Conservation (phyloP, 2,888 invertebrate species). For the Papilio elwesi region DNA sequence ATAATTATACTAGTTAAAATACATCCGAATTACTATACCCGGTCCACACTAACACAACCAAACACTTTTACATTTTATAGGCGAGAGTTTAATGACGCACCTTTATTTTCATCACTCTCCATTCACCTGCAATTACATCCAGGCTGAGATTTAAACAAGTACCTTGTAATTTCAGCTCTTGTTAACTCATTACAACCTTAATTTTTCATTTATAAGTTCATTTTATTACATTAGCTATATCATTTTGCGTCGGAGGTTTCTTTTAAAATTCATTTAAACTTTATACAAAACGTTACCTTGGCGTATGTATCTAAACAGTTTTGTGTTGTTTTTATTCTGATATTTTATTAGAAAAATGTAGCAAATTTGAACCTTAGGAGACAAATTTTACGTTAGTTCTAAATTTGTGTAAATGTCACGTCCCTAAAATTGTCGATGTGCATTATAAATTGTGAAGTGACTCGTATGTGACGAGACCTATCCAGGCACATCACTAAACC, state of each 20-base stretch:
- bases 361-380: too few species aligned
- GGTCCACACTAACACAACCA: slow-evolving; percentile 51
- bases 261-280: too few species aligned
- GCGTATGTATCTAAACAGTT: too few species aligned
- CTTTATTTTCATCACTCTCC: slow-evolving; percentile 58
- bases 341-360: too few species aligned
- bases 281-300: too few species aligned
- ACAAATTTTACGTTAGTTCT: too few species aligned
- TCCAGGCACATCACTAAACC: background rate
- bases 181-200: background rate
- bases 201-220: background rate
- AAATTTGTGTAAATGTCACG: background rate
- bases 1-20: too few species aligned
- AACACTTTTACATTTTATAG: slow-evolving; percentile 61
- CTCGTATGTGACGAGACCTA: background rate
- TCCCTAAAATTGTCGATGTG: background rate
- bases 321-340: too few species aligned
- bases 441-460: background rate
- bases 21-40: slow-evolving; percentile 14
- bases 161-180: slow-evolving; percentile 32
- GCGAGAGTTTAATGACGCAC: slow-evolving; percentile 59
- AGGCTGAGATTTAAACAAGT: slow-evolving; percentile 40
- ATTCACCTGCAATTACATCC: slow-evolving; percentile 49
- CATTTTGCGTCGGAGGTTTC: background rate
- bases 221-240: background rate